Evolutionary conservation across 2,888 invertebrate genomes (phyloP).

Genomic region (Thymelicus lineola): DNA sequence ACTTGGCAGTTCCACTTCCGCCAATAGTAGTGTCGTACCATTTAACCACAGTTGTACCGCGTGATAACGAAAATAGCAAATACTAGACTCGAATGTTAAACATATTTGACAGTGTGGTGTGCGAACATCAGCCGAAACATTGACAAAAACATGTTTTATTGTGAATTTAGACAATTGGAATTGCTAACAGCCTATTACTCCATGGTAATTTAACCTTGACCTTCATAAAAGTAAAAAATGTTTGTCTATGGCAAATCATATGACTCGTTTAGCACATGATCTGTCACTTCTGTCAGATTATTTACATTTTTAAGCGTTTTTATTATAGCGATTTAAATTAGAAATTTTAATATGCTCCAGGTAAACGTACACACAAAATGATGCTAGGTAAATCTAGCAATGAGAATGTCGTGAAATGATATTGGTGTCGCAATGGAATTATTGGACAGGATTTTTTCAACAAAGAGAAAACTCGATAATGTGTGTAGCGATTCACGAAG

Average conservation of each 20-base stretch:
- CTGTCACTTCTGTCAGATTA: conserved; percentile 77
- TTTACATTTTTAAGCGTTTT: conserved; percentile 62
- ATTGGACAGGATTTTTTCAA: conserved; percentile 89
- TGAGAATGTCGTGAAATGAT: conserved; percentile 64
- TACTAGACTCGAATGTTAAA: too few species aligned
- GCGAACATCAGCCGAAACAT: too few species aligned
- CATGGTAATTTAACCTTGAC: conserved; percentile 43
- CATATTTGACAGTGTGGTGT: too few species aligned
- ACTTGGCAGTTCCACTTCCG: too few species aligned
- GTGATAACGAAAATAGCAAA: too few species aligned
- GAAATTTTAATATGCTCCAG: conserved; percentile 42
- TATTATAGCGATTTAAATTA: conserved; percentile 48
- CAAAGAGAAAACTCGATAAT: conserved; percentile 84
- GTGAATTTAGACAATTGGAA: too few species aligned
- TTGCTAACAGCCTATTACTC: conserved; percentile 7
- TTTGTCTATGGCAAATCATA: conserved; percentile 78
- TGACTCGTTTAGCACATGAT: conserved; percentile 75
- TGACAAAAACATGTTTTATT: too few species aligned
- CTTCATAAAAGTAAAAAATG: conserved; percentile 46
- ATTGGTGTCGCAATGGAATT: conserved; percentile 87
- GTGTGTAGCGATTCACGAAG: conserved; percentile 70
- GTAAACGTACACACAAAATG: conserved; percentile 45
- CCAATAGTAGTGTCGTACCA: too few species aligned
- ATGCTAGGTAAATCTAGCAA: conserved; percentile 54
- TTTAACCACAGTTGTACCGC: too few species aligned